Conservation (phyloP, 1,140 invertebrate genomes). For the Notospermus geniculatus region DNA sequence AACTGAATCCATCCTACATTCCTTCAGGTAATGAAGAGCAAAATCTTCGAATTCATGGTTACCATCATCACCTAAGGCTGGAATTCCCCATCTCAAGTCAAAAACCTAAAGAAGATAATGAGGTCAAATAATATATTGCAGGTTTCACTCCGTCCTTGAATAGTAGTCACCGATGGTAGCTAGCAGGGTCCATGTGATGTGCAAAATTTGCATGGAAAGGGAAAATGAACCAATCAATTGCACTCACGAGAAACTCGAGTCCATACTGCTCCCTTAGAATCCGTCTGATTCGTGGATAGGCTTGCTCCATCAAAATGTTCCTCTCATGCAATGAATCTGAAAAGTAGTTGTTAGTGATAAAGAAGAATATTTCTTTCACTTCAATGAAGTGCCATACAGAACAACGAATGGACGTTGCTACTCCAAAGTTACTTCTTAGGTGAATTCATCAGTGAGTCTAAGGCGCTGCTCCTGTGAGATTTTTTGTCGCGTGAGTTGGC, state of each 20-base stretch:
- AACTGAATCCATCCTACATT: constrained; percentile 11
- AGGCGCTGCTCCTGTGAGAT: too few species aligned
- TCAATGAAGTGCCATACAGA: too few species aligned
- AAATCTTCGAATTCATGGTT: constrained; percentile 14
- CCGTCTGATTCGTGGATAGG: constrained; percentile 90
- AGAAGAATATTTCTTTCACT: too few species aligned
- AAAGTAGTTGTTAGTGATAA: not conserved
- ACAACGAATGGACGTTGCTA: too few species aligned
- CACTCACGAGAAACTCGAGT: constrained; percentile 9
- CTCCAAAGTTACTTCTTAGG: too few species aligned
- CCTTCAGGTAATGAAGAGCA: constrained; percentile 12
- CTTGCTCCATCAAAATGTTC: constrained; percentile 95
- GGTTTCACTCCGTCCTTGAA: not conserved
- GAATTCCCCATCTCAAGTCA: constrained; percentile 23
- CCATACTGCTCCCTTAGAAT: constrained; percentile 68
- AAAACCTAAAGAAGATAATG: constrained; percentile 15
- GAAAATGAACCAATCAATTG: too few species aligned
- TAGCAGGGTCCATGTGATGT: too few species aligned
- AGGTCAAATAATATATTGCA: not conserved
- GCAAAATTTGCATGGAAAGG: too few species aligned
- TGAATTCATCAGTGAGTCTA: too few species aligned
- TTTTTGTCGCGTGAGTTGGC: too few species aligned
- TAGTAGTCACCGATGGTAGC: not conserved
- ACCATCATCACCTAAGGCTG: constrained; percentile 8
- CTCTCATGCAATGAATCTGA: constrained; percentile 91